Percentiles rank a stretch among this genome's conserved stretches.
Evolutionary conservation across 2,113 vertebrate species (phyloP).

Genomic region (Paradoxurus hermaphroditus): DNA sequence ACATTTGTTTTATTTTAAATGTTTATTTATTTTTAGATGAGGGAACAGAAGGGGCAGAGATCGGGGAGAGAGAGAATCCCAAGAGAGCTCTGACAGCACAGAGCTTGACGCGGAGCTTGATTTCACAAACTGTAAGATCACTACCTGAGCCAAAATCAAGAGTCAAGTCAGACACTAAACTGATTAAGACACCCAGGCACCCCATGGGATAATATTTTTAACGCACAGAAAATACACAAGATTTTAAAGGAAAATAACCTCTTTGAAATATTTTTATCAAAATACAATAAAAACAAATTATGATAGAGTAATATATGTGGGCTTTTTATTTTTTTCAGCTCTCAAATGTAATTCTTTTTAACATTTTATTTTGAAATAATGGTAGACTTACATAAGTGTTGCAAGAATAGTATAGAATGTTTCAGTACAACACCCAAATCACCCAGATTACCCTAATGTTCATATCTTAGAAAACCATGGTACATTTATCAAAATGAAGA

Average conservation of each 20-base stretch:
- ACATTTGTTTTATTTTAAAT: too few relatives aligned
- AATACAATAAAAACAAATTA: background rate
- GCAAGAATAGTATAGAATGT: background rate
- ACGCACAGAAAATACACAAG: background rate
- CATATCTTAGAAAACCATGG: background rate
- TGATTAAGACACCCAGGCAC: too few relatives aligned
- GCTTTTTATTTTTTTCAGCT: background rate
- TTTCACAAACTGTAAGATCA: too few relatives aligned
- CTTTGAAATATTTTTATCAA: background rate
- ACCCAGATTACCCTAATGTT: background rate
- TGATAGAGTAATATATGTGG: background rate
- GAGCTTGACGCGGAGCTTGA: too few relatives aligned
- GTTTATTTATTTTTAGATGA: too few relatives aligned
- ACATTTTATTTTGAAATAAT: background rate
- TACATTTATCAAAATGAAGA: background rate
- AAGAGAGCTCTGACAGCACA: too few relatives aligned
- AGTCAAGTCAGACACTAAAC: too few relatives aligned
- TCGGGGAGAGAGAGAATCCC: too few relatives aligned
- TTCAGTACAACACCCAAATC: background rate
- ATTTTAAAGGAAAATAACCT: conserved; percentile 32
- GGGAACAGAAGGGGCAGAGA: too few relatives aligned
- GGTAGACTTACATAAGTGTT: background rate
- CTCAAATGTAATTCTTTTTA: background rate
- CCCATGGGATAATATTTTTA: background rate
- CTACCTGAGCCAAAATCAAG: too few relatives aligned